phyloP scores from a whole-genome alignment of 2,113 vertebrate species.

The rabbit (Oryctolagus cuniculus) region DNA sequence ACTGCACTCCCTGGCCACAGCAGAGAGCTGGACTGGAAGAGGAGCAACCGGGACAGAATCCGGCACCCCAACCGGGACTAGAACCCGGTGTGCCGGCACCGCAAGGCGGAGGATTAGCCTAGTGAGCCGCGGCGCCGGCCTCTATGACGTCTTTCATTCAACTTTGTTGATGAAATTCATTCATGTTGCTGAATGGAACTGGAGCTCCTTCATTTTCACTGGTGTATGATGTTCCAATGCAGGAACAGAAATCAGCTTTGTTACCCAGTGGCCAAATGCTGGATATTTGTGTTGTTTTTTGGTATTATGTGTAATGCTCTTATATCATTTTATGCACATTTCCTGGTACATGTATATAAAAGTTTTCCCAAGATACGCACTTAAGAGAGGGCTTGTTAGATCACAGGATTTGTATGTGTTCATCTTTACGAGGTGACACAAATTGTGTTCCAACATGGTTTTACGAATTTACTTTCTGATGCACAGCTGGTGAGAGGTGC shows the following conservation, averaged over 20 bases:
- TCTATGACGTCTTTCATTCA: constrained; percentile 1
- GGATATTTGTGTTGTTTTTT: background rate
- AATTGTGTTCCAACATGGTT: background rate
- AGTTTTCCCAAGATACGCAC: background rate
- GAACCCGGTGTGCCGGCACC: no score
- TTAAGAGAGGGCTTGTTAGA: background rate
- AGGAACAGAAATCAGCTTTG: background rate
- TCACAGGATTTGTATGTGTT: background rate
- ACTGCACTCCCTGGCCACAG: no score
- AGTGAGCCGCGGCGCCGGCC: no score
- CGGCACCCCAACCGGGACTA: no score
- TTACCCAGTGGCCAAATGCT: background rate
- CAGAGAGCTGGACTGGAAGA: no score
- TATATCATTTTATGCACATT: background rate
- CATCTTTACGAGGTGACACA: background rate
- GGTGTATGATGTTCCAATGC: background rate
- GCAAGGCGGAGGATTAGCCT: no score
- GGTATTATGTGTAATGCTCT: background rate
- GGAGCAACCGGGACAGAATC: no score
- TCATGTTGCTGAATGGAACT: background rate
- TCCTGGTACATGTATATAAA: background rate
- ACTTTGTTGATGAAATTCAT: background rate
- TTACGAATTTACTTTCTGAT: background rate
- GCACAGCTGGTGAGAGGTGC: background rate
- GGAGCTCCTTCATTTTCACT: background rate